Evolutionary conservation across 2,888 invertebrate species (phyloP), one percentile per base, ranked within the genome.

Genomic region (Amphipoea oculea): DNA sequence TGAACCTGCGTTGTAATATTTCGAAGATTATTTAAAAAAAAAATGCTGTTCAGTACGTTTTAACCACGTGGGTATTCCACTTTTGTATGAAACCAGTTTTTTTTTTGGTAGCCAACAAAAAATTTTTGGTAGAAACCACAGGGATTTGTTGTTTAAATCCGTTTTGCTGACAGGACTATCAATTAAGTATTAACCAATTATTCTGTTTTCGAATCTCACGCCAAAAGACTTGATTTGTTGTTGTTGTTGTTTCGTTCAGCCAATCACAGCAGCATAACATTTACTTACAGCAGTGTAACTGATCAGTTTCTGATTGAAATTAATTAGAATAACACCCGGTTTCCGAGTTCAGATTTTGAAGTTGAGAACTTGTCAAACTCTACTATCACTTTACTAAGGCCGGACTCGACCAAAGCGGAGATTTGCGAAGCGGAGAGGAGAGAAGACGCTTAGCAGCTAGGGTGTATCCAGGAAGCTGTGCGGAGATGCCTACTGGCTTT

Each of bases 181-280:
- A 74, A 76, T 51, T 51, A 62, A 29, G 14, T 65, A 72, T 20
- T 40, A n/a, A n/a, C 42, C 11, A 51, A 42, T 40, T 62, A 51
- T 17, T 36, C 42, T 75, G 54, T 36, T 77, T n/a, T n/a, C 6
- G 42, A 17, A 54, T 75, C 2, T 9, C n/a, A 29, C 9, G 65
- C 42, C 17, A 51, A 12, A 1, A 48, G 17, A 12, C 17, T 62
- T 60, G 45, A 42, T 42, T 51, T 51, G 17, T 54, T 54, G 1
- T 14, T 54, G 7, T 45, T 72, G 29, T 48, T 76, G n/a, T 71
- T 45, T 68, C 63, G 20, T 72, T 54, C 36, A 63, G 17, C n/a
- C 51, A 51, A 73, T 42, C 63, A 63, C 23, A 45, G n/a, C 7
- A 62, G 57, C 23, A 63, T 20, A 29, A 14, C 5, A 36, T 36